phyloP scores from a whole-genome alignment of 2,797 vertebrate genomes.

The Pseudomugil tenellus region DNA sequence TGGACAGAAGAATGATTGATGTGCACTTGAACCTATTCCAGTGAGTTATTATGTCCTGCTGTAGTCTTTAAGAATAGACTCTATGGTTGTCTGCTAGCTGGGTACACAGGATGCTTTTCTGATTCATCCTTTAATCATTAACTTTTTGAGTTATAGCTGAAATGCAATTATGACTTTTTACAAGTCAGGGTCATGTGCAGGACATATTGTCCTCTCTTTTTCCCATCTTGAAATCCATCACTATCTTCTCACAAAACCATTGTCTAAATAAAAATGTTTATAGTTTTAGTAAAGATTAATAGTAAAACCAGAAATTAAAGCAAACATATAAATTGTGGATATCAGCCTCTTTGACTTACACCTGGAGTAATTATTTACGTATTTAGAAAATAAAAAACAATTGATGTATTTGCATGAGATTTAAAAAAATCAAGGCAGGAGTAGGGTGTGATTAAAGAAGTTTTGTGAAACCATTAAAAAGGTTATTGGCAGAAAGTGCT shows the following conservation, averaged over 20 bases:
- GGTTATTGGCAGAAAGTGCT: too few species aligned
- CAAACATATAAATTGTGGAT: too few species aligned
- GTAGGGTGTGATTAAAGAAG: too few species aligned
- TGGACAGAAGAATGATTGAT: conserved; percentile 74
- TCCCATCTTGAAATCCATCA: neutral
- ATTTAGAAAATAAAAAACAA: too few species aligned
- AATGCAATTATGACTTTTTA: conserved; percentile 31
- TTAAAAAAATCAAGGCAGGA: neutral
- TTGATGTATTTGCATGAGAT: neutral
- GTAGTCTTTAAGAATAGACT: conserved; percentile 65
- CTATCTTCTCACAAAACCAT: neutral
- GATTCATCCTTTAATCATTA: conserved; percentile 37
- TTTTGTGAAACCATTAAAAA: too few species aligned
- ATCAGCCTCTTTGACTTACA: neutral
- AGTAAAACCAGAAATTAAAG: too few species aligned
- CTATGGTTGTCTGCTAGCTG: conserved; percentile 55
- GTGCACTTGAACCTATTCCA: conserved; percentile 69
- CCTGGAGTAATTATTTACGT: neutral
- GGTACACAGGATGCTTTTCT: conserved; percentile 33
- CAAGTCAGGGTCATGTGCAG: neutral
- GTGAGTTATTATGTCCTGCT: conserved; percentile 65
- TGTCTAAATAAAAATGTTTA: neutral
- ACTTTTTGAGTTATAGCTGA: conserved; percentile 45
- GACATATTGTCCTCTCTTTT: neutral
- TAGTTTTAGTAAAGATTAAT: too few species aligned